Conservation (phyloP, 2,113 vertebrate species). For the Crocuta crocuta region DNA sequence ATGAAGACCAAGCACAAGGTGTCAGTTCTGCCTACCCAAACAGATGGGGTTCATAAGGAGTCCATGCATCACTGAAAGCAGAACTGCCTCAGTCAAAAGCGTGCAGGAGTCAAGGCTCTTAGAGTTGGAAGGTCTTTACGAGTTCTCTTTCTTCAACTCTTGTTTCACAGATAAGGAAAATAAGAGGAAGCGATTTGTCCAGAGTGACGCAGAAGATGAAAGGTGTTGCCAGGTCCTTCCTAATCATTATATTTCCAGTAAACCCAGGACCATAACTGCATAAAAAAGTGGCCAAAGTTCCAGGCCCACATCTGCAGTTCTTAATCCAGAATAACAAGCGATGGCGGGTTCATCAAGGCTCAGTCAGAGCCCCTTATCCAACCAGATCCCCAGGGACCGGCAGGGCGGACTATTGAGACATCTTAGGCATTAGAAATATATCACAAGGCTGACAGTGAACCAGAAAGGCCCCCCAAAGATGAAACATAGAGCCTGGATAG, state of each 20-base stretch:
- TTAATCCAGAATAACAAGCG: background rate
- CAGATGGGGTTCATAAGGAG: background rate
- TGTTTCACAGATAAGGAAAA: background rate
- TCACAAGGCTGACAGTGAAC: background rate
- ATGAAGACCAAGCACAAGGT: background rate
- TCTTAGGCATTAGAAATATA: background rate
- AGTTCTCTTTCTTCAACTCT: background rate
- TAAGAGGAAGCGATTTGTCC: background rate
- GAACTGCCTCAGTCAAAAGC: background rate
- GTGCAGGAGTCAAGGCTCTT: background rate
- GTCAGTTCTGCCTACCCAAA: background rate
- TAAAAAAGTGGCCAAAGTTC: background rate
- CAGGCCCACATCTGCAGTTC: background rate
- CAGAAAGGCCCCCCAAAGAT: background rate
- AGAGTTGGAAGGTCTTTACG: background rate
- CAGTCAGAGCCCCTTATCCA: background rate
- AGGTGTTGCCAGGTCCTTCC: background rate
- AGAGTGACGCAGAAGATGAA: background rate
- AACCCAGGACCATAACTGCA: background rate
- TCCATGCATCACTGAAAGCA: background rate
- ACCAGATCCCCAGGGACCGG: background rate
- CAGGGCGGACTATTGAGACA: background rate
- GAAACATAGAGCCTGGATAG: accelerated
- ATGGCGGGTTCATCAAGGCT: background rate
- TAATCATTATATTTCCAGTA: background rate